phyloP scores from a whole-genome alignment of 2,888 invertebrate species.

The Metopia argyrocephala region DNA sequence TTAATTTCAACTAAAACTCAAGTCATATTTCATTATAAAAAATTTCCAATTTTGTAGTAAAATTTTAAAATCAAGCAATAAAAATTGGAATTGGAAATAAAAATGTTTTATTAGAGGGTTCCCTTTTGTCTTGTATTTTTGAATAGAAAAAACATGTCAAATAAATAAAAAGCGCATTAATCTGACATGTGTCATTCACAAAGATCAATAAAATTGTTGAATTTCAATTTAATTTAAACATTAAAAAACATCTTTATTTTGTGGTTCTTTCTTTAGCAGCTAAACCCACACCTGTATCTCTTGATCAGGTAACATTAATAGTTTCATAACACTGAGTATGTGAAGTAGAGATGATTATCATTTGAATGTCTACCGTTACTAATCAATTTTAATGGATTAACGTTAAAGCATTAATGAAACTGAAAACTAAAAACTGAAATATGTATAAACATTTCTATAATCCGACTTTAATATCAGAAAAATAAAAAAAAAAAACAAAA shows the following conservation, averaged over 20 bases:
- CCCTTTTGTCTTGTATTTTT: too few relatives aligned
- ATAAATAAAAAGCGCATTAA: not conserved
- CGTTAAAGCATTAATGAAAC: not conserved
- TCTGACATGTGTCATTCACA: slow-evolving; percentile 49
- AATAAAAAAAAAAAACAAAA: not conserved
- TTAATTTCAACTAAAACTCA: slow-evolving; percentile 46
- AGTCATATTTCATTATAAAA: slow-evolving; percentile 24
- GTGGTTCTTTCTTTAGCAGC: not conserved
- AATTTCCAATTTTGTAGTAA: not conserved
- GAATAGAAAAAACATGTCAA: not conserved
- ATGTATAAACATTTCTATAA: slow-evolving; percentile 14
- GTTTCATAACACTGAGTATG: not conserved
- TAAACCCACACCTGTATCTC: slow-evolving; percentile 30
- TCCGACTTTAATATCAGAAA: slow-evolving; percentile 1
- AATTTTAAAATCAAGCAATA: not conserved
- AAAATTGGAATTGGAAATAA: not conserved
- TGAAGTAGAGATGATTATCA: slow-evolving; percentile 42
- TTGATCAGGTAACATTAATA: not conserved
- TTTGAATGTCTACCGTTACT: slow-evolving; percentile 34
- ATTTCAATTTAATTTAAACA: not conserved
- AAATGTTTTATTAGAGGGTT: slow-evolving; percentile 22
- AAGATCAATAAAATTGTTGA: slow-evolving; percentile 9
- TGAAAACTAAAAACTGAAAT: not conserved
- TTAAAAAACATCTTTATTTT: not conserved
- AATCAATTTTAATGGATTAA: slow-evolving; percentile 50